A percentile compares a stretch with the other conserved stretches of the same genome.
phyloP scores from a whole-genome alignment of 2,797 vertebrate genomes.

The Pseudochirops corinnae region DNA sequence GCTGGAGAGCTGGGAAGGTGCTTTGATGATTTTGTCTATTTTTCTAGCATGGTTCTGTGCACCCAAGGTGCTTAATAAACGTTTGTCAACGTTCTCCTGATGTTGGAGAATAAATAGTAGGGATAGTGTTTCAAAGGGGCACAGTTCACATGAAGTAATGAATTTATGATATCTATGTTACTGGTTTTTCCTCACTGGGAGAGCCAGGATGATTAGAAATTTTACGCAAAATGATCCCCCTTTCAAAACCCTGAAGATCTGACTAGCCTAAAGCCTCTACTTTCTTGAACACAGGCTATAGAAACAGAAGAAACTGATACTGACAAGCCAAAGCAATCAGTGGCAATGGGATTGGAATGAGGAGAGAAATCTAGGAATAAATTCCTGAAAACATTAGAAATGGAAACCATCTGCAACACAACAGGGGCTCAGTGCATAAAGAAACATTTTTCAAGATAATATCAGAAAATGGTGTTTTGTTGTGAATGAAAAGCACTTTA shows the following conservation, averaged over 20 bases:
- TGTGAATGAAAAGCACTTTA: conserved; percentile 54
- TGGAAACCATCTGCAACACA: conserved; percentile 80
- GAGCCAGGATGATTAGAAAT: background rate
- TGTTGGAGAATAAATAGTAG: background rate
- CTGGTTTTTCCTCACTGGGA: background rate
- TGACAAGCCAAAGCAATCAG: conserved; percentile 48
- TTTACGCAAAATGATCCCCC: background rate
- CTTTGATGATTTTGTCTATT: background rate
- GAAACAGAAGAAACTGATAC: conserved; percentile 31
- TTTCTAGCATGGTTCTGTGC: background rate
- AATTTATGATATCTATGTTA: background rate
- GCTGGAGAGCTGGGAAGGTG: background rate
- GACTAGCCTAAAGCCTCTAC: conserved; percentile 52
- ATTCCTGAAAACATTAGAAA: conserved; percentile 84
- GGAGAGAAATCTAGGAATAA: conserved; percentile 79
- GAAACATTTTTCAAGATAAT: conserved; percentile 76
- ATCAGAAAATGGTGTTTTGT: conserved; percentile 21
- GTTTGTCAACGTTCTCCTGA: background rate
- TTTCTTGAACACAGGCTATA: conserved; percentile 53
- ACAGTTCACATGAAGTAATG: background rate
- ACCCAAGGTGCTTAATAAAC: background rate
- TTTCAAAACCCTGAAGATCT: conserved; percentile 29
- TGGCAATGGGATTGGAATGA: conserved; percentile 63
- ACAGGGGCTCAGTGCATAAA: conserved; percentile 71
- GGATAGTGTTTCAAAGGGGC: background rate